Percentiles rank a stretch among this genome's conserved stretches.
Evolutionary conservation across 35 echinoderm and acorn worm species (phyloP).

Genomic region (Strongylocentrotus purpuratus): DNA sequence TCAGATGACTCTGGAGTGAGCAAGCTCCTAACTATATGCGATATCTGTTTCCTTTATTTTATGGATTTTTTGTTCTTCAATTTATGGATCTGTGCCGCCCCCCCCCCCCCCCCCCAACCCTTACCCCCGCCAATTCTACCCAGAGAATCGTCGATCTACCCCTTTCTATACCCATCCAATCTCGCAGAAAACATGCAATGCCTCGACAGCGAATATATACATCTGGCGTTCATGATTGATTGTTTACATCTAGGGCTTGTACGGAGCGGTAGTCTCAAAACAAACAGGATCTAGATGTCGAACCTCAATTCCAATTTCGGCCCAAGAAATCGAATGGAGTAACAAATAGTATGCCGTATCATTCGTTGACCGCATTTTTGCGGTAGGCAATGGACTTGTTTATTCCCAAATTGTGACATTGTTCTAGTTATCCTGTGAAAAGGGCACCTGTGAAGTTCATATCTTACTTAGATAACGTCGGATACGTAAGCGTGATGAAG

Average conservation of each 20-base stretch:
- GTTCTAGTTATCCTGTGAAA: background rate
- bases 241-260: conserved; percentile 10
- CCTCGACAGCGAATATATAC: conserved; percentile 1
- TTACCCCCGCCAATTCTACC: no score
- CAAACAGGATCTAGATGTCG: conserved; percentile 1
- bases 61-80: no score
- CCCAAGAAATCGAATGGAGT: background rate
- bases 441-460: background rate
- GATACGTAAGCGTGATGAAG: background rate
- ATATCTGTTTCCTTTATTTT: no score
- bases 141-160: no score
- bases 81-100: no score
- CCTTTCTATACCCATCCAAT: background rate
- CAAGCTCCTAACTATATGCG: no score
- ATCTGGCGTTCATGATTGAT: background rate
- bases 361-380: conserved; percentile 1
- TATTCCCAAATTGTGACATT: background rate
- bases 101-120: no score
- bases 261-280: conserved; percentile 1
- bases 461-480: background rate
- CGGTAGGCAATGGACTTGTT: background rate
- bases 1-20: no score
- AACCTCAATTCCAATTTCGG: background rate
- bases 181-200: background rate
- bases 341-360: background rate